Conservation (phyloP, 2,888 invertebrate genomes). For the Tridacna gigas region DNA sequence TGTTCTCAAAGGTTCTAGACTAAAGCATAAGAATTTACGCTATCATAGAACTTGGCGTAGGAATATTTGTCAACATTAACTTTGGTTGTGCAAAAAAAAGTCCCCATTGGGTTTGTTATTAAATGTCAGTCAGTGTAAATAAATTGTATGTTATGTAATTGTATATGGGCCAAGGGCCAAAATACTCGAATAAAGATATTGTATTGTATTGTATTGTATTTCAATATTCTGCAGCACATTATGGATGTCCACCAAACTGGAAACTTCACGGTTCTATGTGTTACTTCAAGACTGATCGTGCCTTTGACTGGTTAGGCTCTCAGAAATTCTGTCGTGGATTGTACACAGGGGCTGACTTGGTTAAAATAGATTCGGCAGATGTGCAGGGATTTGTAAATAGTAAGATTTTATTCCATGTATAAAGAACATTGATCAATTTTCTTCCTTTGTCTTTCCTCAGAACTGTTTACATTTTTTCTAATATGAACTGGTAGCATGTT, state of each 20-base stretch:
- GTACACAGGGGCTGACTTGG: slow-evolving; percentile 50
- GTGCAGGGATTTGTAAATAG: slow-evolving; percentile 59
- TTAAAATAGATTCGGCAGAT: slow-evolving; percentile 35
- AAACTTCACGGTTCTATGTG: slow-evolving; percentile 47
- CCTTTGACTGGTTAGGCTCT: slow-evolving; percentile 30
- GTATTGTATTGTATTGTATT: no score
- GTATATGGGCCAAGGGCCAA: no score
- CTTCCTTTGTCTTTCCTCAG: no score
- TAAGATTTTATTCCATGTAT: slow-evolving; percentile 3
- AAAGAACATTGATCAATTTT: no score
- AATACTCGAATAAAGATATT: no score
- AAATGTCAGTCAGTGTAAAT: no score
- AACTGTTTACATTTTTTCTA: no score
- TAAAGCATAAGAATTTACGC: neutral
- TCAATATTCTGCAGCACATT: slow-evolving; percentile 60
- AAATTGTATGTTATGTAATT: no score
- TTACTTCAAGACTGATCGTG: slow-evolving; percentile 56
- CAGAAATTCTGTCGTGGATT: slow-evolving; percentile 31
- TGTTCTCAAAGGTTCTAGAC: neutral
- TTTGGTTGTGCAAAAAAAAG: no score
- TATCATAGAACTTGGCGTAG: neutral
- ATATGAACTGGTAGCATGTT: no score
- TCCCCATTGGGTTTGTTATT: no score
- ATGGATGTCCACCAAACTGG: slow-evolving; percentile 65
- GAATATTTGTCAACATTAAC: neutral